These are phyloP conservation scores for Caenorhabditis uteleia DNA, from an alignment of 2,888 invertebrate genomes.

Conservation along the genomic window DNA sequence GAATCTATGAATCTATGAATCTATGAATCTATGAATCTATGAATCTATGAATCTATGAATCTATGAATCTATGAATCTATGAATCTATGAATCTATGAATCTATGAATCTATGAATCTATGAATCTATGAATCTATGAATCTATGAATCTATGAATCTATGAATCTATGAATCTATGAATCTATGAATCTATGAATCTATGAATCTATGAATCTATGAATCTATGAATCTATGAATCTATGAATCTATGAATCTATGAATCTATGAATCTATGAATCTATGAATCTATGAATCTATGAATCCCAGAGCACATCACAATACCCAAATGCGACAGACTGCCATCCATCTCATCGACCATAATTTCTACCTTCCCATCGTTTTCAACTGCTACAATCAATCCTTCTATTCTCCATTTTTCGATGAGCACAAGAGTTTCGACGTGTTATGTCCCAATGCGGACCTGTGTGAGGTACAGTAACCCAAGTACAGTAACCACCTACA, in stretches of 20 bases:
- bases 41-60: background rate
- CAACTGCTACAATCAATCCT: constrained; percentile 28
- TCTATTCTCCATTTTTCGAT: constrained; percentile 25
- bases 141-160: background rate
- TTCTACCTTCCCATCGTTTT: constrained; percentile 18
- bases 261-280: background rate
- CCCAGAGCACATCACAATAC: too few relatives aligned
- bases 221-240: background rate
- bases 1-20: background rate
- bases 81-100: background rate
- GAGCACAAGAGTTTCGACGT: constrained; percentile 11
- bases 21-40: background rate
- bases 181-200: background rate
- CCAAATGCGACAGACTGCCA: constrained; percentile 3
- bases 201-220: background rate
- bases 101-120: background rate
- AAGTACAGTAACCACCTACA: too few relatives aligned
- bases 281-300: background rate
- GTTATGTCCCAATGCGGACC: constrained; percentile 27
- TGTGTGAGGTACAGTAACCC: too few relatives aligned
- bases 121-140: background rate
- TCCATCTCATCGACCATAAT: constrained; percentile 13
- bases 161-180: background rate
- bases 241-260: background rate
- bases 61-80: background rate